Evolutionary conservation across 2,113 vertebrate species (phyloP), one percentile per base, ranked within the genome.

Genomic region (Hippopotamus amphibius): DNA sequence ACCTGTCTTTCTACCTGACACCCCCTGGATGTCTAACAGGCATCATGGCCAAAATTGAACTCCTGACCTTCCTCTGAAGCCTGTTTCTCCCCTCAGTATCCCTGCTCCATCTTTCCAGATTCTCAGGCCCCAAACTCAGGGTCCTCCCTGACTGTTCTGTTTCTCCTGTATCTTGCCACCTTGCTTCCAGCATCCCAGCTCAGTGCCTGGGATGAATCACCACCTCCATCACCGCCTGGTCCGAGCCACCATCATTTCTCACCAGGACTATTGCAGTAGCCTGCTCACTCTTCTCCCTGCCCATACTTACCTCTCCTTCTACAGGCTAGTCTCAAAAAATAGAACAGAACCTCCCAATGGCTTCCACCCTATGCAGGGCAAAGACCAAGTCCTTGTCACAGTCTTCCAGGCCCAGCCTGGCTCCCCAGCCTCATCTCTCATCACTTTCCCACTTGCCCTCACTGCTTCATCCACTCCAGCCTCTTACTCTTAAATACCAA

Each of bases 261-360:
- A 61, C 57, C 50, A 7, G 50, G 43, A 30, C 50, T 0, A 0
- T 50, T 7, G 13, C 14, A 3, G 37, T 24, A 1, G 55, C 63
- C 22, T 43, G 33, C 41, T 71, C 15, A 17, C 7, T 0, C 0
- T 19, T n/a, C 15, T 63, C 14, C 53, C 59, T 41, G 6, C 10
- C 14, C 33, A 15, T 2, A 22, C 83, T 76, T 4, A 6, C 2
- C 5, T 81, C 30, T 37, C 30, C 28, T 55, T 11, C 55, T 22
- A 0, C 2, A 28, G n/a, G 19, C 37, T 26, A 0, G 24, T 72
- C 65, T 63, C 48, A 37, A 7, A 68, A 66, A 66, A 37, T 11
- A n/a, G 79, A 84, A 57, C 12, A 66, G 68, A 37, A 41, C 41
- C 50, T 90, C 68, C 37, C 48, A 13, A 2, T 33, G 69, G 33